phyloP scores from a whole-genome alignment of 2,113 vertebrate species.

The Oplegnathus fasciatus region DNA sequence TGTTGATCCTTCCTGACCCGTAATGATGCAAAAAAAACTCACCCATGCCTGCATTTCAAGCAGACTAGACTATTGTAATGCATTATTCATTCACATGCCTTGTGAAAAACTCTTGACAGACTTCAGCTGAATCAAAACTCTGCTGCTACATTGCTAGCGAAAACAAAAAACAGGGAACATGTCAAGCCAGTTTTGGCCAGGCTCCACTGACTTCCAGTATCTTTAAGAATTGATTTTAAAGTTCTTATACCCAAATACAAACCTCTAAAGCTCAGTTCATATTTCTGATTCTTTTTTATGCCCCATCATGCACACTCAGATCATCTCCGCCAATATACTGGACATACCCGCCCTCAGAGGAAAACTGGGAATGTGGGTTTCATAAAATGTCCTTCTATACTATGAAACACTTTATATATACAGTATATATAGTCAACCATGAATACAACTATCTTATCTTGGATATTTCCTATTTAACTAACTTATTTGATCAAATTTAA shows the following conservation, averaged over 20 bases:
- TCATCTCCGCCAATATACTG: background rate
- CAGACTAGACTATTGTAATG: background rate
- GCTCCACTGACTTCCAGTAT: background rate
- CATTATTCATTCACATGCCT: slow-evolving; percentile 30
- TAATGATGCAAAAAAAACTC: slow-evolving; percentile 4
- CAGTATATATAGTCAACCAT: background rate
- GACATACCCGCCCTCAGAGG: background rate
- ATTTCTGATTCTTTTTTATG: background rate
- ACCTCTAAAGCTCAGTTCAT: background rate
- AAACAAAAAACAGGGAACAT: slow-evolving; percentile 10
- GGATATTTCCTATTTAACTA: background rate
- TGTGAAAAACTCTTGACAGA: slow-evolving; percentile 12
- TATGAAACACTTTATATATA: background rate
- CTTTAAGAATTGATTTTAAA: slow-evolving; percentile 12
- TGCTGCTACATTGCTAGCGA: background rate
- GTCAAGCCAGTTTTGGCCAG: background rate
- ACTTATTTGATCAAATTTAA: background rate
- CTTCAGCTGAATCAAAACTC: slow-evolving; percentile 16
- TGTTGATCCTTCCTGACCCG: background rate
- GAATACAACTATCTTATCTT: background rate
- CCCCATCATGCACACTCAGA: slow-evolving; percentile 3
- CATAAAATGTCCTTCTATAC: background rate
- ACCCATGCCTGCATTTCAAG: slow-evolving; percentile 2
- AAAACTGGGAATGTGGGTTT: background rate
- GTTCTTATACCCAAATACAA: background rate